Conservation (phyloP, 92 coral and sea anemone species). For the Meandrina meandrites region DNA sequence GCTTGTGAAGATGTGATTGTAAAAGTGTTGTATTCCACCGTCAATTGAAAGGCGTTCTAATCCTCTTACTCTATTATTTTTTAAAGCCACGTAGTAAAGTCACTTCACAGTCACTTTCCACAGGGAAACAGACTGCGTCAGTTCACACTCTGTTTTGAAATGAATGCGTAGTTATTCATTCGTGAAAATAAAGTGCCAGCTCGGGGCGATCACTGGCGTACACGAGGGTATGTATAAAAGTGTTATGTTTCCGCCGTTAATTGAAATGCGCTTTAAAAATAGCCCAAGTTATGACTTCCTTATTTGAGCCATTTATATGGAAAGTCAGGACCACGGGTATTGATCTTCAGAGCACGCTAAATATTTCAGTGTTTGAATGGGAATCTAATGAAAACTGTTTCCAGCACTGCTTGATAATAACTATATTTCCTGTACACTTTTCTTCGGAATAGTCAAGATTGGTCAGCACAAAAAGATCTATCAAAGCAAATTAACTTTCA, state of each 20-base stretch:
- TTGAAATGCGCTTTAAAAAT: background rate
- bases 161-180: no score
- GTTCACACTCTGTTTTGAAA: no score
- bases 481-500: background rate
- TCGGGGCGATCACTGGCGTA: no score
- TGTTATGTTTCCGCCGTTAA: background rate
- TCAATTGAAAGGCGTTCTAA: no score
- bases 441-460: background rate
- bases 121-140: no score
- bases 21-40: no score
- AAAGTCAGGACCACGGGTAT: background rate
- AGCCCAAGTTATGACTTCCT: background rate
- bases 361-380: background rate
- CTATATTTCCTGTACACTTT: background rate
- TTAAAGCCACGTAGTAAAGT: no score
- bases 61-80: no score
- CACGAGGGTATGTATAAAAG: no score
- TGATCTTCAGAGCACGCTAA: background rate
- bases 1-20: no score
- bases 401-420: background rate
- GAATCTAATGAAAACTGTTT: background rate
- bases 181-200: no score
- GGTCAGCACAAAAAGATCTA: background rate
- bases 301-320: background rate
- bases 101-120: no score